Percentiles rank a stretch among this genome's conserved stretches.
Evolutionary conservation across 2,113 vertebrate species (phyloP).

Genomic region (Amblyopsis rosae): DNA sequence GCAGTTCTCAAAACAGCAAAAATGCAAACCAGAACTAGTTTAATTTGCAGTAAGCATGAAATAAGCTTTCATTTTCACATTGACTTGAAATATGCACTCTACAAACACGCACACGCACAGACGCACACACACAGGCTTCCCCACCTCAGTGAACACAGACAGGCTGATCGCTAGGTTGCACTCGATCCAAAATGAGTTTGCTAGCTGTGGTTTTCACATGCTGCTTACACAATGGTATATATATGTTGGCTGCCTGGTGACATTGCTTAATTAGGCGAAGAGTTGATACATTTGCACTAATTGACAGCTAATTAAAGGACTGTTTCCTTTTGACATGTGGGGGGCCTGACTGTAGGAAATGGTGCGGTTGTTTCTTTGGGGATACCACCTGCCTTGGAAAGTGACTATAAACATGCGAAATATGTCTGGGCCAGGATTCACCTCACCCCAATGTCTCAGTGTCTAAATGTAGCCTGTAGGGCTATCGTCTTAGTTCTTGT

Average conservation of each 20-base stretch:
- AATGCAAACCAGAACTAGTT: too few relatives aligned
- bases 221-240: conserved; percentile 81
- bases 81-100: not conserved
- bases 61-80: too few relatives aligned
- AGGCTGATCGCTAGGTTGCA: conserved; percentile 74
- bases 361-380: conserved; percentile 18
- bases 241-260: conserved; percentile 86
- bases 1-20: too few relatives aligned
- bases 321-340: conserved; percentile 82
- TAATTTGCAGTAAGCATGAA: too few relatives aligned
- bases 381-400: conserved; percentile 47
- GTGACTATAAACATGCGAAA: conserved; percentile 16
- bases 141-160: conserved; percentile 38
- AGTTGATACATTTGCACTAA: conserved; percentile 94
- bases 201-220: conserved; percentile 90
- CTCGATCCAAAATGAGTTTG: conserved; percentile 89
- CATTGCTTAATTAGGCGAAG: conserved; percentile 92
- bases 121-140: conserved; percentile 25
- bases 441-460: conserved; percentile 36
- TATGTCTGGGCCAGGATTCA: conserved; percentile 9
- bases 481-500: not conserved
- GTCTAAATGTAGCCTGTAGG: conserved; percentile 52
- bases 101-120: not conserved
- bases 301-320: conserved; percentile 93
- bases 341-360: conserved; percentile 63